Evolutionary conservation across 2,888 invertebrate species (phyloP), one percentile per base, ranked within the genome.

Genomic region (Sepiola atlantica): DNA sequence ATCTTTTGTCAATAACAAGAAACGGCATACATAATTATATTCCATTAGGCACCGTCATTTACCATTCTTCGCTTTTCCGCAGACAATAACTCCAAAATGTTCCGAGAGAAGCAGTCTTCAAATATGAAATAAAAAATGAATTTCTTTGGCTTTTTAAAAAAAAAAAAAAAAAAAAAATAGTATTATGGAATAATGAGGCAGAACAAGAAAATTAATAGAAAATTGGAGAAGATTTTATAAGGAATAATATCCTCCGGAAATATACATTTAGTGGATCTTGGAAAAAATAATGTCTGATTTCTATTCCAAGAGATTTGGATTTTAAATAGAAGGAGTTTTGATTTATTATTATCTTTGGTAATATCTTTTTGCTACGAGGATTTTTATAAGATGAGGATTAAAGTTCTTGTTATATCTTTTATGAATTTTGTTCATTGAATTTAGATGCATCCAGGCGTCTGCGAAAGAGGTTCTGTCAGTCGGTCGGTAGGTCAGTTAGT

Each of bases 1-100:
- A 77, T 77, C 77, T 77, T 77, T 32, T 77, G 77, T 77, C 77
- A 77, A 77, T 77, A 77, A 77, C n/a, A 77, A 77, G 77, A 77
- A 77, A 14, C 32, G n/a, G 77, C 77, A n/a, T 32, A 14, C n/a
- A n/a, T 77, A 77, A 77, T 77, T 77, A 77, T 77, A 77, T 77
- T 77, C 77, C 77, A 77, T 77, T 77, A 77, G 77, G 77, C 77
- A 77, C n/a, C 77, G 32, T 77, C 77, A 77, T 77, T 77, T 77
- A 77, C 77, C 77, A 77, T 77, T 77, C 77, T 77, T 77, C n/a
- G n/a, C 77, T 32, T n/a, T n/a, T n/a, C 77, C 16, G n/a, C n/a
- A 77, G n/a, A n/a, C 77, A n/a, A n/a, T 32, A 18, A 32, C n/a
- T 77, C 77, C n/a, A 77, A 77, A 77, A 77, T 77, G n/a, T 77